A percentile compares a stretch with the other conserved stretches of the same genome.
Conservation (phyloP, 2,113 vertebrate species). For the Neodontobutis hainanensis region DNA sequence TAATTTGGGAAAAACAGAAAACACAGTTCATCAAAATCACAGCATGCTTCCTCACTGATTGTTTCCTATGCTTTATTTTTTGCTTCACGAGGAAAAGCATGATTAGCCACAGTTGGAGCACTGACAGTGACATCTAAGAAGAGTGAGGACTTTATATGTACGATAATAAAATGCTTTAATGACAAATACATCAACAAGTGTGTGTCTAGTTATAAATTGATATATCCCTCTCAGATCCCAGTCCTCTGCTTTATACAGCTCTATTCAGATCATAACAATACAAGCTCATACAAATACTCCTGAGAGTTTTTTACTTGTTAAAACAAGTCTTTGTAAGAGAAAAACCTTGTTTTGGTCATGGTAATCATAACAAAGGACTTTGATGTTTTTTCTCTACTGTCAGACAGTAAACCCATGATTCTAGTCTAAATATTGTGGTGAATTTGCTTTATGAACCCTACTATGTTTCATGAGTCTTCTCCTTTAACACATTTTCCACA, state of each 20-base stretch:
- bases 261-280: conserved; percentile 30
- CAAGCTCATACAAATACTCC: too few relatives aligned
- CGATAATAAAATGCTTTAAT: too few relatives aligned
- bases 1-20: conserved; percentile 18
- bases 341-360: conserved; percentile 12
- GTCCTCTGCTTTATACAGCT: conserved; percentile 2
- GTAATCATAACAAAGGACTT: conserved; percentile 38
- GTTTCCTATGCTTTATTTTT: conserved; percentile 47
- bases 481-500: conserved; percentile 31
- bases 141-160: too few relatives aligned
- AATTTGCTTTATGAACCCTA: neutral
- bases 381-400: conserved; percentile 20
- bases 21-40: conserved; percentile 40
- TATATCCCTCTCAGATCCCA: neutral
- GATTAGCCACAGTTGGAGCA: neutral
- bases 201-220: too few relatives aligned
- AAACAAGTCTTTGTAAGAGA: conserved; percentile 26
- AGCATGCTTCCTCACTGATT: conserved; percentile 22
- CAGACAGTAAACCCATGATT: conserved; percentile 19
- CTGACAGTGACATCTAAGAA: too few relatives aligned
- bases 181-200: too few relatives aligned
- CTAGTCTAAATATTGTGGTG: conserved; percentile 65
- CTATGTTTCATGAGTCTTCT: conserved; percentile 6
- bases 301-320: conserved; percentile 16
- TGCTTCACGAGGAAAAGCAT: neutral